A percentile compares a stretch with the other conserved stretches of the same genome.
Conservation (phyloP, 1,140 invertebrate species). For the Dendrolimus kikuchii region DNA sequence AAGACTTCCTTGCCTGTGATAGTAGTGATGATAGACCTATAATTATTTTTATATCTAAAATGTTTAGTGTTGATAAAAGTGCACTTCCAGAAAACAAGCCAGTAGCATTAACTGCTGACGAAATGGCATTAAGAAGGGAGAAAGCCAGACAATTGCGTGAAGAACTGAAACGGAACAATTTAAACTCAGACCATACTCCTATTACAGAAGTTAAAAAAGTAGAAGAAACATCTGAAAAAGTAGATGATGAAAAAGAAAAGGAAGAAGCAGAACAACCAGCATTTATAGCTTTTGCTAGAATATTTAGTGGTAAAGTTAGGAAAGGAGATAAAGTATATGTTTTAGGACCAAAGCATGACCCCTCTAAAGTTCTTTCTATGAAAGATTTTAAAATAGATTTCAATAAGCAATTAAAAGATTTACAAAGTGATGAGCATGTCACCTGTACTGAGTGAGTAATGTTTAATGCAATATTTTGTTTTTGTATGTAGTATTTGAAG, state of each 20-base stretch:
- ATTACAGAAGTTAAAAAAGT: slow-evolving; percentile 52
- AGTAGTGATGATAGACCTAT: slow-evolving; percentile 78
- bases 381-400: slow-evolving; percentile 69
- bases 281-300: slow-evolving; percentile 94
- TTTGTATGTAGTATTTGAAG: background rate
- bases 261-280: slow-evolving; percentile 74
- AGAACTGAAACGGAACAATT: slow-evolving; percentile 65
- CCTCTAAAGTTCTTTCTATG: slow-evolving; percentile 72
- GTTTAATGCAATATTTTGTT: slow-evolving; percentile 12
- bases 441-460: slow-evolving; percentile 63
- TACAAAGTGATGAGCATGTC: slow-evolving; percentile 75
- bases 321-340: slow-evolving; percentile 88
- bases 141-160: slow-evolving; percentile 77
- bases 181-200: slow-evolving; percentile 19
- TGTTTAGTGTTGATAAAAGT: slow-evolving; percentile 87
- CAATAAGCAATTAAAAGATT: slow-evolving; percentile 76
- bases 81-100: slow-evolving; percentile 81
- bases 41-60: slow-evolving; percentile 96
- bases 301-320: slow-evolving; percentile 91
- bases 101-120: slow-evolving; percentile 82
- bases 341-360: slow-evolving; percentile 93
- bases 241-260: slow-evolving; percentile 49
- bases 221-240: slow-evolving; percentile 55
- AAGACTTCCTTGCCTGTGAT: slow-evolving; percentile 83
- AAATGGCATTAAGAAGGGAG: slow-evolving; percentile 82